These are phyloP conservation scores for Lasiurus borealis DNA, from an alignment of 2,113 vertebrate species.

Conservation along the genomic window DNA sequence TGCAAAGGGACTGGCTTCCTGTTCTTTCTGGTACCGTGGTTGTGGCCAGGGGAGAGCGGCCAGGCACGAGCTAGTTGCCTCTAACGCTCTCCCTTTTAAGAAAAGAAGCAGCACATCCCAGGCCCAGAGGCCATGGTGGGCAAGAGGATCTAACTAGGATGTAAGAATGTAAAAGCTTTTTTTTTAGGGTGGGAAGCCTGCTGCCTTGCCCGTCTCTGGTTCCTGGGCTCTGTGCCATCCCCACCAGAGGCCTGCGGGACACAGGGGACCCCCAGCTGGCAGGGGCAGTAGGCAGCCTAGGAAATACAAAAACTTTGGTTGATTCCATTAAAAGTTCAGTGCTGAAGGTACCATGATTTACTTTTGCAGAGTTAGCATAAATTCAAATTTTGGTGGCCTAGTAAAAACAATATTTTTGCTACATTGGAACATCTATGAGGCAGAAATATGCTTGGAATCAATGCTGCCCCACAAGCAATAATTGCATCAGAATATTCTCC, in stretches of 20 bases:
- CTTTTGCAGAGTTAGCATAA: neutral
- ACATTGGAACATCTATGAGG: accelerated
- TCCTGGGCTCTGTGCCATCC: neutral
- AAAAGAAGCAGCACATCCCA: neutral
- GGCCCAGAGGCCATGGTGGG: neutral
- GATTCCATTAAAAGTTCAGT: neutral
- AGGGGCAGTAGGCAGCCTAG: neutral
- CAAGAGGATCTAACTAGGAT: neutral
- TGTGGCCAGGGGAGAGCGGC: neutral
- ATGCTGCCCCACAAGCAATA: too few species aligned
- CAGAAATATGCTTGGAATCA: neutral
- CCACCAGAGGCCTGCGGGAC: accelerated
- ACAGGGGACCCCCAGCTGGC: neutral
- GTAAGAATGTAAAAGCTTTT: neutral
- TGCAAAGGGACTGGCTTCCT: accelerated
- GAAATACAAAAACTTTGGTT: neutral
- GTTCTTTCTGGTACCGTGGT: accelerated
- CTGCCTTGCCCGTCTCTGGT: neutral
- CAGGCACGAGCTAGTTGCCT: accelerated
- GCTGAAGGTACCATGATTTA: neutral
- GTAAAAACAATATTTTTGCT: neutral
- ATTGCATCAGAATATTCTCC: neutral
- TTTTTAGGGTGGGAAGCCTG: neutral
- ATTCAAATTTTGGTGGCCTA: neutral
- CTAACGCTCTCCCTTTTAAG: neutral